A percentile compares a stretch with the other conserved stretches of the same genome.
Conservation (phyloP, 2,113 vertebrate genomes). For the Empidonax alnorum region DNA sequence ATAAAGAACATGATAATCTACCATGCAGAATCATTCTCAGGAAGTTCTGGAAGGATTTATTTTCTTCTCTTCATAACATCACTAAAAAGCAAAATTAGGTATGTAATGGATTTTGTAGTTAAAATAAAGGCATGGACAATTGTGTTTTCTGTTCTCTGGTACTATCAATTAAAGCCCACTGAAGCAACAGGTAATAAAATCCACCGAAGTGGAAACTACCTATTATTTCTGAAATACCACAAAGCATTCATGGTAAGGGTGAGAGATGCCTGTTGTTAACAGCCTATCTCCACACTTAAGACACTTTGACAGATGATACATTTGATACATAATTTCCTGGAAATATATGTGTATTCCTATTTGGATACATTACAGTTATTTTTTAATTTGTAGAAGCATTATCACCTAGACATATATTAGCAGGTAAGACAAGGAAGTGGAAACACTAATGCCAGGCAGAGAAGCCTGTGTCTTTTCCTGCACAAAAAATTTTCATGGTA, state of each 20-base stretch:
- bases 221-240: neutral
- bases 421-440: neutral
- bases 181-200: slow-evolving; percentile 30
- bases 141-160: neutral
- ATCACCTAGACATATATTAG: neutral
- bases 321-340: neutral
- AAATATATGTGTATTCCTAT: neutral
- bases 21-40: neutral
- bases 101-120: neutral
- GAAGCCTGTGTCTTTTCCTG: neutral
- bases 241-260: neutral
- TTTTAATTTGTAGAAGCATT: neutral
- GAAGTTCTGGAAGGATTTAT: neutral
- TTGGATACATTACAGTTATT: neutral
- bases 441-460: neutral
- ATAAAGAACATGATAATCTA: slow-evolving; percentile 4
- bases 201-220: neutral
- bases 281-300: neutral
- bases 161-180: slow-evolving; percentile 7
- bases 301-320: neutral
- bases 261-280: neutral
- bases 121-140: slow-evolving; percentile 3
- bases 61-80: neutral
- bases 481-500: neutral
- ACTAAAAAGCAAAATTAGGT: slow-evolving; percentile 19